Evolutionary conservation across 2,888 invertebrate species (phyloP).

Genomic region (Griposia aprilina): DNA sequence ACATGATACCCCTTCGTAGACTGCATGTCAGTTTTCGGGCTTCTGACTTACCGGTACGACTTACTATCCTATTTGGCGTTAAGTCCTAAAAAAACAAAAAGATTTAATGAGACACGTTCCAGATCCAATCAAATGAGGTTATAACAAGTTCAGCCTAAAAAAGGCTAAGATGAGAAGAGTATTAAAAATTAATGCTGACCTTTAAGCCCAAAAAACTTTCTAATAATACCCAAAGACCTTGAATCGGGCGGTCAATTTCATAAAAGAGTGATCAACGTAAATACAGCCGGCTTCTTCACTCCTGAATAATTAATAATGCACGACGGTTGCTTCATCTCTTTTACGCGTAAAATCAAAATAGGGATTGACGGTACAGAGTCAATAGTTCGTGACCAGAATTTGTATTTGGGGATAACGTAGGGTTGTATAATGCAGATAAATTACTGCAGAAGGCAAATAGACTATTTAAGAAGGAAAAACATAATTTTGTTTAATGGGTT

Average conservation of each 20-base stretch:
- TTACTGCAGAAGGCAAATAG: constrained; percentile 45
- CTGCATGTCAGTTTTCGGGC: neutral
- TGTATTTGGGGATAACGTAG: constrained; percentile 45
- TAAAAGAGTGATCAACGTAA: neutral
- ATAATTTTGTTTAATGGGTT: no score
- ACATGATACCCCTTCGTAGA: neutral
- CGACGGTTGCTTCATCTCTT: constrained; percentile 42
- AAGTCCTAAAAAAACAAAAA: neutral
- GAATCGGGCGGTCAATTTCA: constrained; percentile 3
- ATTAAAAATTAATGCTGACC: constrained; percentile 26
- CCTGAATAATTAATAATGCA: constrained; percentile 22
- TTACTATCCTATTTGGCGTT: neutral
- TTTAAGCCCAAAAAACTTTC: constrained; percentile 16
- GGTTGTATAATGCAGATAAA: constrained; percentile 17
- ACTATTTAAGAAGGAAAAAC: no score
- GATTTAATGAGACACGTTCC: no score
- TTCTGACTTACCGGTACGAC: fast-evolving
- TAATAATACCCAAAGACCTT: constrained; percentile 19
- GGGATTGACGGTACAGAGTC: constrained; percentile 27
- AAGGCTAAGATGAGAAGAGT: neutral
- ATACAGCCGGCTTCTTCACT: constrained; percentile 20
- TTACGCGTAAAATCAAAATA: constrained; percentile 58
- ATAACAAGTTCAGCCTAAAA: constrained; percentile 8
- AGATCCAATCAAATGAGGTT: neutral
- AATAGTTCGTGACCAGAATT: constrained; percentile 66